A percentile compares a stretch with the other conserved stretches of the same genome.
Evolutionary conservation across 53 echinoderm and acorn worm species (phyloP).

Genomic region (Mesocentrotus franciscanus): DNA sequence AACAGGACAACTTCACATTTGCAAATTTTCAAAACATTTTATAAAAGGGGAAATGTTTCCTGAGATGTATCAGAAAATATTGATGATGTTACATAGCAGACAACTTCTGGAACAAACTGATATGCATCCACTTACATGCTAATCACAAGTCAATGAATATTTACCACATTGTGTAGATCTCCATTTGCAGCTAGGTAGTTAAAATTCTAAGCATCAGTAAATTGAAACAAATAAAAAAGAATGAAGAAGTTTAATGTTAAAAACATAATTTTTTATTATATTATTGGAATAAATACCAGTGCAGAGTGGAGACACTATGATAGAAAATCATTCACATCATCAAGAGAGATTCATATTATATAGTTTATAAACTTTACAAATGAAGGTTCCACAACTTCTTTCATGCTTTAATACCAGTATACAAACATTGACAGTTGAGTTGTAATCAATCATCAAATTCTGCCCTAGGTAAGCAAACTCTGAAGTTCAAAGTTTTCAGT

Average conservation of each 20-base stretch:
- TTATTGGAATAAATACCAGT: not conserved
- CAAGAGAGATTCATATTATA: not conserved
- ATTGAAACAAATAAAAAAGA: not conserved
- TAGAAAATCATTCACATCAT: not conserved
- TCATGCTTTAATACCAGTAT: not conserved
- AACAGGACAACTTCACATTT: constrained; percentile 4
- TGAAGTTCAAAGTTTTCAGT: constrained; percentile 29
- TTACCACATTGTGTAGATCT: no score
- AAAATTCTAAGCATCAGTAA: not conserved
- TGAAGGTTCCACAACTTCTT: not conserved
- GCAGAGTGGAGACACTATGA: no score
- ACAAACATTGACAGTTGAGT: not conserved
- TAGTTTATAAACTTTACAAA: not conserved
- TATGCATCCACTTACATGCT: not conserved
- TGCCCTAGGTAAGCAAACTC: not conserved
- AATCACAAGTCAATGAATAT: no score
- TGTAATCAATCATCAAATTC: not conserved
- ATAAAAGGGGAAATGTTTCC: not conserved
- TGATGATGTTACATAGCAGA: not conserved
- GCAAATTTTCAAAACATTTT: not conserved
- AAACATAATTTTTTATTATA: not conserved
- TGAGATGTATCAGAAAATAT: not conserved
- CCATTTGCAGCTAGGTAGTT: no score
- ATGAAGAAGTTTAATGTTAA: not conserved
- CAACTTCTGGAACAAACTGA: not conserved